Conservation (phyloP, 2,113 vertebrate species). For the Ariopsis seemanni region DNA sequence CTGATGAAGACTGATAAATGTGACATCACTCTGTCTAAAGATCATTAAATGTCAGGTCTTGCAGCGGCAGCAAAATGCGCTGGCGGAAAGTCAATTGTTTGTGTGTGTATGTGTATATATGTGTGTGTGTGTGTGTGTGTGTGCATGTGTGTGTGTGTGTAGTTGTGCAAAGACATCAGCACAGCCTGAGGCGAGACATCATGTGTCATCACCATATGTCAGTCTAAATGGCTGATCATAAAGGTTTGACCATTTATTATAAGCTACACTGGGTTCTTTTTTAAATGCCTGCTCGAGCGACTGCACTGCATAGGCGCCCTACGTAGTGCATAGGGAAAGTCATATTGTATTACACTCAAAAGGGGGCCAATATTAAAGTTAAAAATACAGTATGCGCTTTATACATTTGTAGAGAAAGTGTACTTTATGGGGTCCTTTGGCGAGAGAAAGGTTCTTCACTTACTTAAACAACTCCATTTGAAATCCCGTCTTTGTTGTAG, state of each 20-base stretch:
- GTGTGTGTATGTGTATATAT: slow-evolving; percentile 54
- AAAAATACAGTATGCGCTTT: not conserved
- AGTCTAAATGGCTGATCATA: slow-evolving; percentile 21
- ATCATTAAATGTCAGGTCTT: slow-evolving; percentile 84
- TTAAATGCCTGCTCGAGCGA: not conserved
- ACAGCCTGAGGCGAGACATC: slow-evolving; percentile 30
- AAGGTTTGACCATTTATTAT: slow-evolving; percentile 10
- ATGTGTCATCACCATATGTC: slow-evolving; percentile 25
- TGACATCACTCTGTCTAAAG: slow-evolving; percentile 78
- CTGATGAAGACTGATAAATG: slow-evolving; percentile 81
- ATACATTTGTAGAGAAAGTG: not conserved
- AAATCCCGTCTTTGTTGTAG: not conserved
- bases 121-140: slow-evolving; percentile 63
- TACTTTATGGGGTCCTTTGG: not conserved
- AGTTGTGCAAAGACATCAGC: slow-evolving; percentile 19
- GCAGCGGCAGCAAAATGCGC: slow-evolving; percentile 74
- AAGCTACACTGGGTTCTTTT: not conserved
- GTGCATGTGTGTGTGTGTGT: slow-evolving; percentile 60
- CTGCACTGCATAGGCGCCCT: not conserved
- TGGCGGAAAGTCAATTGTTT: slow-evolving; percentile 82
- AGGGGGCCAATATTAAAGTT: not conserved
- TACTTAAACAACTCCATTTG: not conserved
- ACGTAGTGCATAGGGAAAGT: not conserved
- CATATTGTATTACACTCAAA: not conserved
- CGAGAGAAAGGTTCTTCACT: not conserved